A percentile compares a stretch with the other conserved stretches of the same genome.
Evolutionary conservation across 2,113 vertebrate genomes (phyloP).

Genomic region (Cebidichthys violaceus): DNA sequence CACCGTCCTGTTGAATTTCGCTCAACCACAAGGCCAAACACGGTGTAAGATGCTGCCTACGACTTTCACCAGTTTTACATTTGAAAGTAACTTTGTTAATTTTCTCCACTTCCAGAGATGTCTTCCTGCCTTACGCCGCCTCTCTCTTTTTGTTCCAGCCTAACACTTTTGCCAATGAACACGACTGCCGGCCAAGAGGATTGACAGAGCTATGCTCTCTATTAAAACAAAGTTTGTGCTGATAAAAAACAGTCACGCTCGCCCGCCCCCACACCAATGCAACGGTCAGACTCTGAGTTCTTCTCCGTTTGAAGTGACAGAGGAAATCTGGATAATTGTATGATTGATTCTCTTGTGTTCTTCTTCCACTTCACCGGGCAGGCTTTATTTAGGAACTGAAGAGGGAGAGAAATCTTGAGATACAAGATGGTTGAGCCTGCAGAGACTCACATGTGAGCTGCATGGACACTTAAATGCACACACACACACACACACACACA

Average conservation of each 20-base stretch:
- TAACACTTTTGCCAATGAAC: conserved; percentile 40
- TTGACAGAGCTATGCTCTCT: conserved; percentile 54
- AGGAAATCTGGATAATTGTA: conserved; percentile 82
- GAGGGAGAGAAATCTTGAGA: conserved; percentile 70
- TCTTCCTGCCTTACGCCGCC: conserved; percentile 38
- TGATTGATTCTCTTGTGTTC: conserved; percentile 81
- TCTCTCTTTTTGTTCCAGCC: conserved; percentile 29
- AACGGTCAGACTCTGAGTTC: conserved; percentile 58
- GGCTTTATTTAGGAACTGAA: conserved; percentile 75
- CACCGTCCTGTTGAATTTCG: conserved; percentile 25
- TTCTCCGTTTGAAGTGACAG: conserved; percentile 75
- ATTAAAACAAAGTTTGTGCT: conserved; percentile 69
- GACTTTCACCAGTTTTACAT: conserved; percentile 51
- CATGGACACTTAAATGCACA: conserved; percentile 55
- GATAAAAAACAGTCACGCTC: conserved; percentile 65
- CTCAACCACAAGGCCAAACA: conserved; percentile 43
- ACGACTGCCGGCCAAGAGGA: conserved; percentile 39
- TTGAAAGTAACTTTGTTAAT: conserved; percentile 56
- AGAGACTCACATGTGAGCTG: conserved; percentile 58
- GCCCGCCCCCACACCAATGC: conserved; percentile 51
- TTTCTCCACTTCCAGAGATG: conserved; percentile 40
- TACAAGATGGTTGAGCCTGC: conserved; percentile 62
- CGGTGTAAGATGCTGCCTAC: conserved; percentile 36
- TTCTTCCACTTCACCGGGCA: conserved; percentile 72
- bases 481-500: conserved; percentile 54